Evolutionary conservation across 1,140 invertebrate species (phyloP).

Genomic region (Monochamus saltuarius): DNA sequence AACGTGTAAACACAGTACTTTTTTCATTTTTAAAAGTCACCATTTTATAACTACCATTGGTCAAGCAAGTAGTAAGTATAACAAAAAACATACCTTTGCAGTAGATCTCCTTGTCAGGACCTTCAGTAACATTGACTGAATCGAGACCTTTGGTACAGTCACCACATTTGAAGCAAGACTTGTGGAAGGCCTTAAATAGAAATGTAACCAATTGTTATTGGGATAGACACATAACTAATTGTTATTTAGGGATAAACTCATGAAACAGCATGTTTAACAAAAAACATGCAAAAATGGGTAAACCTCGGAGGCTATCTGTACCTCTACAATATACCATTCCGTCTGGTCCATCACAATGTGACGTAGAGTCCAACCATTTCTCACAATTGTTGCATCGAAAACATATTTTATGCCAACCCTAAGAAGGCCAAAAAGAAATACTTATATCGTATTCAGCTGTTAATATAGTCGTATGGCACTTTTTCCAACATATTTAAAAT

Average conservation of each 20-base stretch:
- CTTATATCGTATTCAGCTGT: too few relatives aligned
- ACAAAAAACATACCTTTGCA: constrained; percentile 80
- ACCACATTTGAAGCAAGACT: constrained; percentile 92
- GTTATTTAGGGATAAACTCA: constrained; percentile 14
- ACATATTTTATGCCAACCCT: constrained; percentile 89
- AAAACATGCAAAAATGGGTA: constrained; percentile 21
- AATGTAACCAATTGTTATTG: constrained; percentile 7
- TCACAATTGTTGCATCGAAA: constrained; percentile 89
- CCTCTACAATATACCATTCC: constrained; percentile 91
- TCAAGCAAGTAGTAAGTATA: too few relatives aligned
- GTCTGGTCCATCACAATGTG: constrained; percentile 91
- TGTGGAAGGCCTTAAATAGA: constrained; percentile 76
- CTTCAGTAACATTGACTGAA: constrained; percentile 93
- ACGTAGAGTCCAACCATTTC: constrained; percentile 89
- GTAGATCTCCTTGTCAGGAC: constrained; percentile 95
- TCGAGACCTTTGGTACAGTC: constrained; percentile 93
- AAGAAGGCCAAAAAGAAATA: constrained; percentile 29
- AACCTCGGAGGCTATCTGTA: constrained; percentile 53
- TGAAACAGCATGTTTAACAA: constrained; percentile 25
- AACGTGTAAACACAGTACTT: neutral
- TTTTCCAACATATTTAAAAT: too few relatives aligned
- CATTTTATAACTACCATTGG: too few relatives aligned
- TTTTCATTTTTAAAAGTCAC: too few relatives aligned
- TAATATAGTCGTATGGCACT: too few relatives aligned
- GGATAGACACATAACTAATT: neutral